These are phyloP conservation scores for Rotaria macrura DNA, from an alignment of 2,888 invertebrate genomes.

Conservation along the genomic window DNA sequence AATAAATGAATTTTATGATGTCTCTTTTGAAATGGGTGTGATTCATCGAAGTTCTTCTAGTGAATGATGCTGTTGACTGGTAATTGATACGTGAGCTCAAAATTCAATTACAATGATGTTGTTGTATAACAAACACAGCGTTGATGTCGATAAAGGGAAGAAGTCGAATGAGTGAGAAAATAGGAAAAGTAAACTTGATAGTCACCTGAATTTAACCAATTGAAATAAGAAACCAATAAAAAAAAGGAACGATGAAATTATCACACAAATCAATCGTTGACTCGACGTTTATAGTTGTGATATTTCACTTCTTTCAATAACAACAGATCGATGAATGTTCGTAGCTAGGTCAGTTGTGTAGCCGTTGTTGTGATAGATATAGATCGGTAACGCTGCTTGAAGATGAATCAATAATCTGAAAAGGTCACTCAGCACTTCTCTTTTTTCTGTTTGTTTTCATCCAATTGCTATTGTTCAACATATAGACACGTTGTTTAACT, in stretches of 20 bases:
- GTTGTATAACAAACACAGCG: not conserved
- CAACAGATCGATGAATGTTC: not conserved
- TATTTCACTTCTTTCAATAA: not conserved
- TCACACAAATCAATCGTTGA: not conserved
- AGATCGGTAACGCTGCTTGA: not conserved
- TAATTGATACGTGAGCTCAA: not conserved
- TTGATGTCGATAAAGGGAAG: not conserved
- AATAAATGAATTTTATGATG: not conserved
- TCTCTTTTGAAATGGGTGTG: not conserved
- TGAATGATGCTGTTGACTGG: not conserved
- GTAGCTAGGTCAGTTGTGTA: not conserved
- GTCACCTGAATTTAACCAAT: not conserved
- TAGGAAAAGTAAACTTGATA: not conserved
- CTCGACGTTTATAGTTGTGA: not conserved
- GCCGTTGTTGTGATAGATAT: not conserved
- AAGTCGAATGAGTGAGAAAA: not conserved
- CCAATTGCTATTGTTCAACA: not conserved
- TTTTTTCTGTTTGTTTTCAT: not conserved
- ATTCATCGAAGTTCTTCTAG: not conserved
- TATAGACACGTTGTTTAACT: not conserved
- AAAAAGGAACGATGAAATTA: not conserved
- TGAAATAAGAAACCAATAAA: not conserved
- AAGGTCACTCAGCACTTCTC: not conserved
- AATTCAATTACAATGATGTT: not conserved
- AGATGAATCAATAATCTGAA: slow-evolving; percentile 8